A percentile compares a stretch with the other conserved stretches of the same genome.
phyloP scores from a whole-genome alignment of 2,113 vertebrate species.

The Ctenomys sociabilis region DNA sequence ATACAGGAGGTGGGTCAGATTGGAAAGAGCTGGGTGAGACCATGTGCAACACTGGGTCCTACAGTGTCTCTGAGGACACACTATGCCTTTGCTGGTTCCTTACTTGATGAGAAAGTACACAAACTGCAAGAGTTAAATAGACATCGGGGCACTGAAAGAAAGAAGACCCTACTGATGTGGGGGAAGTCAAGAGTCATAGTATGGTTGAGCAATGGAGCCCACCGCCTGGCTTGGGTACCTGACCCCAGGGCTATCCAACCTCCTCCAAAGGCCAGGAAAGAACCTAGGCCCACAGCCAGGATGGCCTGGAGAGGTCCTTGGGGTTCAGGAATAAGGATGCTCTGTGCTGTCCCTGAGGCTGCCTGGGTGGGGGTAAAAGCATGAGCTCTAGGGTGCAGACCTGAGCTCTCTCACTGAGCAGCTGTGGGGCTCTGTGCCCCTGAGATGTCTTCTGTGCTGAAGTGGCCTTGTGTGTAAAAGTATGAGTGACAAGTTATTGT shows the following conservation, averaged over 20 bases:
- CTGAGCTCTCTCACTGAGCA: no score
- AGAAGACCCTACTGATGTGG: accelerated
- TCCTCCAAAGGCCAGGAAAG: neutral
- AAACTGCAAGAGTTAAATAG: neutral
- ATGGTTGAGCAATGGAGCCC: accelerated
- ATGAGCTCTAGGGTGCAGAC: neutral
- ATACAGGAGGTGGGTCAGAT: neutral
- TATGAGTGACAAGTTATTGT: neutral
- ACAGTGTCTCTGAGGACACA: accelerated
- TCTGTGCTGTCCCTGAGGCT: neutral
- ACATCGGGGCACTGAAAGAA: neutral
- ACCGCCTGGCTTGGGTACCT: neutral
- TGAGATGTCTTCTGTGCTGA: neutral
- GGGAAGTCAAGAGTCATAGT: accelerated
- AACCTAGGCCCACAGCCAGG: no score
- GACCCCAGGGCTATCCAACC: neutral
- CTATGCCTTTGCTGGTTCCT: neutral
- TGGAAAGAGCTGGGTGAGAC: no score
- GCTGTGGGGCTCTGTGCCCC: neutral
- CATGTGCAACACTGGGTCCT: no score
- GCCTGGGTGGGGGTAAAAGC: neutral
- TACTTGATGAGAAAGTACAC: neutral
- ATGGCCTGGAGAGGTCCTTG: neutral
- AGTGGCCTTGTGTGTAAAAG: neutral
- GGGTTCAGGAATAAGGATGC: neutral